phyloP scores from a whole-genome alignment of 1,140 invertebrate species.

The Oreohelix idahoensis region DNA sequence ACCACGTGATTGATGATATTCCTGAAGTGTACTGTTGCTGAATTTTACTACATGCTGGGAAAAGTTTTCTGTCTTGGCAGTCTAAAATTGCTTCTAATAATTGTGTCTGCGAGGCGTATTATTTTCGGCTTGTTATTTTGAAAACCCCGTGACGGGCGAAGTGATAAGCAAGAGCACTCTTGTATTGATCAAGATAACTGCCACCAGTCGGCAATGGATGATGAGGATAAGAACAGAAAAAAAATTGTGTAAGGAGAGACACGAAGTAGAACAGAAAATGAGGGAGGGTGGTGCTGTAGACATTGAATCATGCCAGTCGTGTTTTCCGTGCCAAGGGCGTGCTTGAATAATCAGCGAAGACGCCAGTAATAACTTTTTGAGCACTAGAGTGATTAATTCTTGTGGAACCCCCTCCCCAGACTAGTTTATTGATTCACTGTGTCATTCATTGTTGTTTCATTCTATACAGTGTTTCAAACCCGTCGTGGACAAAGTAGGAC shows the following conservation, averaged over 20 bases:
- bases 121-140: neutral
- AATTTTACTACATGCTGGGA: neutral
- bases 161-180: neutral
- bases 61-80: neutral
- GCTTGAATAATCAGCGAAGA: neutral
- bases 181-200: neutral
- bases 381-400: constrained; percentile 1
- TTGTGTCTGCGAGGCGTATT: neutral
- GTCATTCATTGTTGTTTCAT: constrained; percentile 9
- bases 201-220: neutral
- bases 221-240: neutral
- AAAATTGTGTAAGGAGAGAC: neutral
- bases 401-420: neutral
- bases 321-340: neutral
- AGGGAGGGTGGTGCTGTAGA: neutral
- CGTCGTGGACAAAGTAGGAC: constrained; percentile 81
- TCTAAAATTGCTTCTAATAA: neutral
- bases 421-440: neutral
- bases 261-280: neutral
- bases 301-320: neutral
- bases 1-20: neutral
- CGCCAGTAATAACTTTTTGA: neutral
- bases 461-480: constrained; percentile 83
- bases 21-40: neutral
- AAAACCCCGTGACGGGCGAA: neutral